Conservation (phyloP, 2,888 invertebrate genomes). For the Orthonevra nobilis region DNA sequence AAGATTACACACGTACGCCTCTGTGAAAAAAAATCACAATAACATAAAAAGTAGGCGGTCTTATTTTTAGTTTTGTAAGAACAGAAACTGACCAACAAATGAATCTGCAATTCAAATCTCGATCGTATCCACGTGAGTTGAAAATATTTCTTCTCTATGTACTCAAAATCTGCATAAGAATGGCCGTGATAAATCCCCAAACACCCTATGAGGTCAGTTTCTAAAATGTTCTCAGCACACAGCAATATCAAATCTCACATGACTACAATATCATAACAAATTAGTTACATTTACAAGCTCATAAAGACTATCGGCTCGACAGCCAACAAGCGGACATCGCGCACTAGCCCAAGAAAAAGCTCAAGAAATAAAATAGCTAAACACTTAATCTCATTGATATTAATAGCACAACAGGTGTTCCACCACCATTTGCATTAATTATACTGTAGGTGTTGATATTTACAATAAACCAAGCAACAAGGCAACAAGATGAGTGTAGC, state of each 20-base stretch:
- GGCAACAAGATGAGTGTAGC: slow-evolving; percentile 11
- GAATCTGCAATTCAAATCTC: neutral
- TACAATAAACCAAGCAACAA: slow-evolving; percentile 36
- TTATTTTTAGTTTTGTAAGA: too few relatives aligned
- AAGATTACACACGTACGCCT: too few relatives aligned
- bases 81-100: too few relatives aligned
- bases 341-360: slow-evolving; percentile 19
- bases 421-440: slow-evolving; percentile 54
- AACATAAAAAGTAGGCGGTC: too few relatives aligned
- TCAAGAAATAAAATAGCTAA: slow-evolving; percentile 25
- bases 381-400: slow-evolving; percentile 64
- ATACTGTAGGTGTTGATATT: slow-evolving; percentile 62
- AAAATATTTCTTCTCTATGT: neutral
- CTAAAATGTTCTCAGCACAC: slow-evolving; percentile 17
- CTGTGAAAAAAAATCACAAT: too few relatives aligned
- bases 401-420: slow-evolving; percentile 67
- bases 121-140: neutral
- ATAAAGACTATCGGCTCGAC: slow-evolving; percentile 6
- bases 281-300: slow-evolving; percentile 8
- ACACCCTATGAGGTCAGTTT: slow-evolving; percentile 35
- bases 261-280: slow-evolving; percentile 49
- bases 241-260: slow-evolving; percentile 6
- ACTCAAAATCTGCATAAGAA: slow-evolving; percentile 41
- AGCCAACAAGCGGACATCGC: slow-evolving; percentile 36
- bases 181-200: slow-evolving; percentile 11